A percentile compares a stretch with the other conserved stretches of the same genome.
Conservation (phyloP, 2,888 invertebrate species). For the Pyrrhia umbra region DNA sequence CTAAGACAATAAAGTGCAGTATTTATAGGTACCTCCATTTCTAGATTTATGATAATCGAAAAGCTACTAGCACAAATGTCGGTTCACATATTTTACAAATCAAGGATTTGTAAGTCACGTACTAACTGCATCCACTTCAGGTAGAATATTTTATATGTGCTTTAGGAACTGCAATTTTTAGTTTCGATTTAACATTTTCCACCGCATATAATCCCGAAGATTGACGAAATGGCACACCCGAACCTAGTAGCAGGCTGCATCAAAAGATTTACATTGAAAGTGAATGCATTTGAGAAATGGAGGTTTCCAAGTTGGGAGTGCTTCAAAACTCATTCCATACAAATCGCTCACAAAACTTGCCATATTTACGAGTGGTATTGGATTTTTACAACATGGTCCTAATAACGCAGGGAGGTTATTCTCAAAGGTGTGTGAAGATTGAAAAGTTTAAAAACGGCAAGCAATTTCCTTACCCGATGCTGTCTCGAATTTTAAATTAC, state of each 20-base stretch:
- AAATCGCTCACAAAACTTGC: constrained; percentile 51
- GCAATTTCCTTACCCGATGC: constrained; percentile 36
- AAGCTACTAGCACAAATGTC: constrained; percentile 11
- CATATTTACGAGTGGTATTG: constrained; percentile 35
- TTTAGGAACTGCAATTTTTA: constrained; percentile 33
- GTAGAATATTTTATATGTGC: constrained; percentile 27
- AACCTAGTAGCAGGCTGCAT: constrained; percentile 48
- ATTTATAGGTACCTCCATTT: constrained; percentile 6
- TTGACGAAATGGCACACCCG: constrained; percentile 58
- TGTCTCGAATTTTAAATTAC: constrained; percentile 46
- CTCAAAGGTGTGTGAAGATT: constrained; percentile 28
- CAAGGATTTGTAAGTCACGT: constrained; percentile 32
- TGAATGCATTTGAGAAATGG: constrained; percentile 59
- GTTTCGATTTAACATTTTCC: constrained; percentile 41
- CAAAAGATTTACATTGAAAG: constrained; percentile 59
- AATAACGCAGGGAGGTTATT: constrained; percentile 2
- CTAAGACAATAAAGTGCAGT: constrained; percentile 35
- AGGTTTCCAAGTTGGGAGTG: constrained; percentile 43
- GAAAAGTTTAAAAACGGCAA: constrained; percentile 27
- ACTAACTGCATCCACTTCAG: constrained; percentile 20
- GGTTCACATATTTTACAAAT: constrained; percentile 41
- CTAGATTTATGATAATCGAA: constrained; percentile 20
- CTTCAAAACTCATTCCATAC: constrained; percentile 60
- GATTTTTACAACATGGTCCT: constrained; percentile 18
- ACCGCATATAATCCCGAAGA: constrained; percentile 53